phyloP scores from a whole-genome alignment of 2,888 invertebrate genomes.

The Parnassius mnemosyne region DNA sequence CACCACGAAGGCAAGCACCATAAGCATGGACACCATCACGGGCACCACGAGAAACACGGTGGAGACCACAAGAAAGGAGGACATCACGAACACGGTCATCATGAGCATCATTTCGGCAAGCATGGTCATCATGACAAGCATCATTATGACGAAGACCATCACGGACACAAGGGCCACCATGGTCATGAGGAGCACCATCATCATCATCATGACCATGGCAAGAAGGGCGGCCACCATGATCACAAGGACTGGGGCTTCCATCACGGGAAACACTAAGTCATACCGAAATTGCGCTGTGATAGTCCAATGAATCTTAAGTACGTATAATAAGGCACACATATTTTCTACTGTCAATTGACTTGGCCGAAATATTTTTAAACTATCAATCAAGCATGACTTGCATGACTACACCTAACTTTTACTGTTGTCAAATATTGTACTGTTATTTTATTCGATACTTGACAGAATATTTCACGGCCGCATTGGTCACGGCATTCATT shows the following conservation, averaged over 20 bases:
- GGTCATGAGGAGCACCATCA: slow-evolving; percentile 75
- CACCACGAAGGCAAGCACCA: slow-evolving; percentile 74
- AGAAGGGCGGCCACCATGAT: slow-evolving; percentile 71
- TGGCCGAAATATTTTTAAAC: slow-evolving; percentile 6
- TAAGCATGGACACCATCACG: slow-evolving; percentile 71
- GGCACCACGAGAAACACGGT: slow-evolving; percentile 67
- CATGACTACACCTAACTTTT: slow-evolving; percentile 34
- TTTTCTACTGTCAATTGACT: slow-evolving; percentile 8
- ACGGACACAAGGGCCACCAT: slow-evolving; percentile 75
- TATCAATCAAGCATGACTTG: slow-evolving; percentile 14
- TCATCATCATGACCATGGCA: slow-evolving; percentile 72
- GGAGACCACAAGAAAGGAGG: slow-evolving; percentile 74
- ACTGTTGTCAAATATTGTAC: slow-evolving; percentile 2
- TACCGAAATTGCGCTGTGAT: slow-evolving; percentile 59
- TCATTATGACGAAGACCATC: slow-evolving; percentile 67
- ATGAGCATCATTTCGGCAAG: slow-evolving; percentile 71
- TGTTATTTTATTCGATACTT: slow-evolving; percentile 29
- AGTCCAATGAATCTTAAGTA: slow-evolving; percentile 33
- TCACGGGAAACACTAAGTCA: slow-evolving; percentile 68
- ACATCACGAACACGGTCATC: slow-evolving; percentile 67
- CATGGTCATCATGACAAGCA: slow-evolving; percentile 73
- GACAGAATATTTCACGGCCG: slow-evolving; percentile 20
- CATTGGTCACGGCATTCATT: slow-evolving; percentile 8
- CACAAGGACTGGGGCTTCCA: slow-evolving; percentile 74
- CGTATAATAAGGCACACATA: slow-evolving; percentile 33